phyloP scores from a whole-genome alignment of 2,888 invertebrate genomes.

The Melieria omissa region DNA sequence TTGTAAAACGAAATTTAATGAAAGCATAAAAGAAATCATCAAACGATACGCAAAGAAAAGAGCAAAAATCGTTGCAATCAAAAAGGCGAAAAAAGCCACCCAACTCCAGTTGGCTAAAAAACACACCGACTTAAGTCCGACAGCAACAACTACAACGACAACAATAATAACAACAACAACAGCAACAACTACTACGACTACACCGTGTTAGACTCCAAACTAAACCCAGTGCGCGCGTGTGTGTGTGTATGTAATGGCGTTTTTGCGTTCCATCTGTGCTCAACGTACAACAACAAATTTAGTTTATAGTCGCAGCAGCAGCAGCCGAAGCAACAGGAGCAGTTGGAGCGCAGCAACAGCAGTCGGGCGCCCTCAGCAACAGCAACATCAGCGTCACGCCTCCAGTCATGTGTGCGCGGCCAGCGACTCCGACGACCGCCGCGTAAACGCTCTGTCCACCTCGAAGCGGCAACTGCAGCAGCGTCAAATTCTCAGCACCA shows the following conservation, averaged over 20 bases:
- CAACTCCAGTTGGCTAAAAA: too few species aligned
- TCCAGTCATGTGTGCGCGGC: neutral
- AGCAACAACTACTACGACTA: too few species aligned
- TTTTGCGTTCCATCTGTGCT: slow-evolving; percentile 65
- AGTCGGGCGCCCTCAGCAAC: slow-evolving; percentile 35
- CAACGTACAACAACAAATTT: slow-evolving; percentile 61
- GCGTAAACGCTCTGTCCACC: slow-evolving; percentile 5
- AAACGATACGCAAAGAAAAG: too few species aligned
- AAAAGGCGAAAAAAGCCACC: too few species aligned
- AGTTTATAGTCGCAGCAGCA: slow-evolving; percentile 54
- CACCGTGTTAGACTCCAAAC: too few species aligned
- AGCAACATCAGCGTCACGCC: slow-evolving; percentile 29
- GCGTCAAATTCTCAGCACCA: slow-evolving; percentile 30
- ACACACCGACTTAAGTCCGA: too few species aligned
- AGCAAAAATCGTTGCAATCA: too few species aligned
- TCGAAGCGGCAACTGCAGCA: slow-evolving; percentile 31
- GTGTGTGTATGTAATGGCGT: slow-evolving; percentile 65
- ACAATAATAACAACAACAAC: too few species aligned
- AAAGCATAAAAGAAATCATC: too few species aligned
- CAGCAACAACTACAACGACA: too few species aligned
- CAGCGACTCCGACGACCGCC: slow-evolving; percentile 9
- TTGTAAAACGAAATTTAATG: too few species aligned
- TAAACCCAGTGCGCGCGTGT: neutral
- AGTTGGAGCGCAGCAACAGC: slow-evolving; percentile 33
- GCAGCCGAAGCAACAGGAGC: slow-evolving; percentile 42